Base-by-base conservation (phyloP, 1,140 invertebrate species). In the Bombyx mori region DNA sequence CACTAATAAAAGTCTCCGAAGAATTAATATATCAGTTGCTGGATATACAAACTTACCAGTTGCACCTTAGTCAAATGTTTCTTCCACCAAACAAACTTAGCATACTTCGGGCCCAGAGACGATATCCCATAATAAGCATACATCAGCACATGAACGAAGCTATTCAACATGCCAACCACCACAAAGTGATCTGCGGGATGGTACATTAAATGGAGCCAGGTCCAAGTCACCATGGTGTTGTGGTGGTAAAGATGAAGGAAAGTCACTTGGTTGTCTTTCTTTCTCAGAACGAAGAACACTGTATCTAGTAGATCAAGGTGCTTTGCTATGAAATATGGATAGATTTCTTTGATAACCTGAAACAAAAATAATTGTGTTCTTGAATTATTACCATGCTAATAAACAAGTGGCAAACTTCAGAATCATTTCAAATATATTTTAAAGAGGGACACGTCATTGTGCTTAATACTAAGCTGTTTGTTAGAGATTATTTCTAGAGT, bases 41-140 rank as follows among this genome's bases (percentile, higher is more conserved):
- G 12, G 12, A 18, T 18, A 49, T 4, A 9, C 44, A 7, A 22
- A 88, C 90, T 92, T 89, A 97, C 95, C 90, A 98, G 86, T 87
- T 98, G 96, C 57, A 97, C 89, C 54, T 93, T 93, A 1, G 96
- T 98, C 61, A 98, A 90, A 81, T 98, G 94, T 76, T 95, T 96
- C 78, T 98, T 98, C 96, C 96, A 98, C 96, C 96, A 97, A 2
- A 97, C 83, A 76, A 93, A 97, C 75, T 95, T 95, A 66, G 94
- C 92, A 75, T 95, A 95, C 60, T 93, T 90, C 12, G 96, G 96
- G 18, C 96, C 96, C 90, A 97, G 90, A 2, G 96, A 94, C 1
- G 96, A 90, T 60, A 97, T 89, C 87, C 96, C 92, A 80, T 98
- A 98, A 74, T 98, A 98, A 26, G 92, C 90, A 74, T 97, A 98